phyloP scores from a whole-genome alignment of 2,797 vertebrate species.

The Tadarida brasiliensis region DNA sequence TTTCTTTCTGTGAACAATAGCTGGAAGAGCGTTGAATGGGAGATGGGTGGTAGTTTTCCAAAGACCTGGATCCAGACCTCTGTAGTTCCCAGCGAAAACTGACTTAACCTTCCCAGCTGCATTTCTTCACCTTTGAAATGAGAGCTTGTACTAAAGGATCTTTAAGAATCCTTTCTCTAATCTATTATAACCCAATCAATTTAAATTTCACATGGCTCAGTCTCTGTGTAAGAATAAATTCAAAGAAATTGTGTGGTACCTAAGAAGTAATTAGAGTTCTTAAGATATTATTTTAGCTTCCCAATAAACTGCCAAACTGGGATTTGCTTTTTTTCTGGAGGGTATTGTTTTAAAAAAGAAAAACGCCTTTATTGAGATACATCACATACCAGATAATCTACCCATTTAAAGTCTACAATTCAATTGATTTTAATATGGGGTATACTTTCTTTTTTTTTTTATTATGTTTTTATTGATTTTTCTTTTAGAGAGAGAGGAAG shows the following conservation, averaged over 20 bases:
- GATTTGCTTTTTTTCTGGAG: not conserved
- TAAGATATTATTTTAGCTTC: slow-evolving; percentile 2
- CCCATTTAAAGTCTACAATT: not conserved
- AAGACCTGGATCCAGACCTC: slow-evolving; percentile 12
- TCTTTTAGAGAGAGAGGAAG: too few species aligned
- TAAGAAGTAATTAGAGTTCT: slow-evolving; percentile 6
- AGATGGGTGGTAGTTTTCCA: slow-evolving; percentile 30
- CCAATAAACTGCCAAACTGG: not conserved
- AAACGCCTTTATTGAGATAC: not conserved
- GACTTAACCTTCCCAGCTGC: not conserved
- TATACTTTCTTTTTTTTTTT: not conserved
- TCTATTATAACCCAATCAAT: not conserved
- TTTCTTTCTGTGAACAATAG: slow-evolving; percentile 65
- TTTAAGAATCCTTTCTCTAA: slow-evolving; percentile 44
- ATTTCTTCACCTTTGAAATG: slow-evolving; percentile 18
- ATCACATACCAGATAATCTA: not conserved
- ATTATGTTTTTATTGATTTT: too few species aligned
- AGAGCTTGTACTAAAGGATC: not conserved
- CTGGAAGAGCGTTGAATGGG: slow-evolving; percentile 18
- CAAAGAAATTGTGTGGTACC: not conserved
- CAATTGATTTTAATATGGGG: not conserved
- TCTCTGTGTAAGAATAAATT: slow-evolving; percentile 37
- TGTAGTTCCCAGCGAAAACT: not conserved
- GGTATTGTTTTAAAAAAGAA: not conserved
- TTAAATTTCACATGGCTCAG: not conserved